A percentile compares a stretch with the other conserved stretches of the same genome.
Evolutionary conservation across 2,888 invertebrate genomes (phyloP).

Genomic region (Strigamia maritima): DNA sequence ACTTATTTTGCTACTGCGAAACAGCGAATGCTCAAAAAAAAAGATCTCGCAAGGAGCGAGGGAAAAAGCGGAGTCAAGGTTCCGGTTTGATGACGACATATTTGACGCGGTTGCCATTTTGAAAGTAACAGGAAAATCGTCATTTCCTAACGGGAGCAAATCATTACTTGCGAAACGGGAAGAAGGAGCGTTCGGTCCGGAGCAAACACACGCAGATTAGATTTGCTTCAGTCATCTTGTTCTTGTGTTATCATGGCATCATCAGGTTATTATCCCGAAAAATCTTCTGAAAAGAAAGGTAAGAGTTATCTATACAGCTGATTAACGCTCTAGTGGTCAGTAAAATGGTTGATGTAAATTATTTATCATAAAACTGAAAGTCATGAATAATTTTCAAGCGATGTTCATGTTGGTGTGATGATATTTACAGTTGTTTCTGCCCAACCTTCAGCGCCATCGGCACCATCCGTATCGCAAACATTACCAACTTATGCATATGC

Average conservation of each 20-base stretch:
- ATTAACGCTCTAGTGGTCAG: background rate
- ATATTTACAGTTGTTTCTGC: background rate
- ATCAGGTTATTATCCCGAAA: slow-evolving; percentile 34
- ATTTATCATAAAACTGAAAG: background rate
- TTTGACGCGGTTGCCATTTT: no score
- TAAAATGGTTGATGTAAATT: background rate
- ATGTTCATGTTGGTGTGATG: background rate
- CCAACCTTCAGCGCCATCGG: background rate
- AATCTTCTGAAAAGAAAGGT: slow-evolving; percentile 39
- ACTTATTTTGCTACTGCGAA: no score
- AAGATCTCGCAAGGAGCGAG: no score
- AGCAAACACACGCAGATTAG: background rate
- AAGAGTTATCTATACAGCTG: background rate
- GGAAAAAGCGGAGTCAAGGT: no score
- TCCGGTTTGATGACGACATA: no score
- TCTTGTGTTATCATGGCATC: slow-evolving; percentile 33
- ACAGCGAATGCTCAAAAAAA: no score
- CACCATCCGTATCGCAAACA: slow-evolving; percentile 8
- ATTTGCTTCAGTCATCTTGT: background rate
- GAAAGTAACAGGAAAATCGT: no score
- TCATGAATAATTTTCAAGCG: background rate
- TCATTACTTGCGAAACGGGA: no score
- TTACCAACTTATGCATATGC: slow-evolving; percentile 19
- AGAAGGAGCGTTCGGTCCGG: background rate
- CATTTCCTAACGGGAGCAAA: no score